Conservation (phyloP, 30 jellyfish, hydroid and myxozoan species). For the Chironex yamaguchii region DNA sequence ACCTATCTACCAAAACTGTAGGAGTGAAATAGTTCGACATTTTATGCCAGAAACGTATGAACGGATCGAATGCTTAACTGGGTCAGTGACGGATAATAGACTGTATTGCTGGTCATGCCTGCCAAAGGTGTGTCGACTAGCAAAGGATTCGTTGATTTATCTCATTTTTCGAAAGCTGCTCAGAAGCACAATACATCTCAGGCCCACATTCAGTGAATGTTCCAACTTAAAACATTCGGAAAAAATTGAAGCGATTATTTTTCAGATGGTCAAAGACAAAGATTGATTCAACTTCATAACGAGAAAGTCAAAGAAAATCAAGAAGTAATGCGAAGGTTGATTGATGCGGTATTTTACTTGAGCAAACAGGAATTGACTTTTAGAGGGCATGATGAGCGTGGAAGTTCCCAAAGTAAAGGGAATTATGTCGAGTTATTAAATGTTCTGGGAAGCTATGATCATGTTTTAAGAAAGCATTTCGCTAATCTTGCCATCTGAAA, state of each 20-base stretch:
- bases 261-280: not conserved
- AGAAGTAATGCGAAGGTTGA: slow-evolving; percentile 32
- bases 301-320: slow-evolving; percentile 11
- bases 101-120: slow-evolving; percentile 39
- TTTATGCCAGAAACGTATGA: slow-evolving; percentile 5
- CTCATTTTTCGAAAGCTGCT: slow-evolving; percentile 8
- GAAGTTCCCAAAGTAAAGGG: slow-evolving; percentile 9
- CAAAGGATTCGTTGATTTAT: slow-evolving; percentile 6
- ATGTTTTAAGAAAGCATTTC: slow-evolving; percentile 20
- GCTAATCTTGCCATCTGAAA: slow-evolving; percentile 14
- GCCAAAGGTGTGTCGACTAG: slow-evolving; percentile 21
- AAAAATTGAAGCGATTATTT: not conserved
- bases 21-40: slow-evolving; percentile 10
- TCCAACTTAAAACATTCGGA: not conserved
- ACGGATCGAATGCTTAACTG: slow-evolving; percentile 20
- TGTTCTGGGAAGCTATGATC: not conserved
- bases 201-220: slow-evolving; percentile 13
- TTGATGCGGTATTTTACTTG: slow-evolving; percentile 26
- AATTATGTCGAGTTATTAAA: slow-evolving; percentile 2
- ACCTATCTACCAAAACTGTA: slow-evolving; percentile 4
- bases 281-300: slow-evolving; percentile 7
- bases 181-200: slow-evolving; percentile 18
- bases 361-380: slow-evolving; percentile 37
- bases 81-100: slow-evolving; percentile 5
- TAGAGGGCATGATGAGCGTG: slow-evolving; percentile 52